Evolutionary conservation across 2,797 vertebrate species (phyloP), one percentile per base, ranked within the genome.

Genomic region (Prunella strophiata): DNA sequence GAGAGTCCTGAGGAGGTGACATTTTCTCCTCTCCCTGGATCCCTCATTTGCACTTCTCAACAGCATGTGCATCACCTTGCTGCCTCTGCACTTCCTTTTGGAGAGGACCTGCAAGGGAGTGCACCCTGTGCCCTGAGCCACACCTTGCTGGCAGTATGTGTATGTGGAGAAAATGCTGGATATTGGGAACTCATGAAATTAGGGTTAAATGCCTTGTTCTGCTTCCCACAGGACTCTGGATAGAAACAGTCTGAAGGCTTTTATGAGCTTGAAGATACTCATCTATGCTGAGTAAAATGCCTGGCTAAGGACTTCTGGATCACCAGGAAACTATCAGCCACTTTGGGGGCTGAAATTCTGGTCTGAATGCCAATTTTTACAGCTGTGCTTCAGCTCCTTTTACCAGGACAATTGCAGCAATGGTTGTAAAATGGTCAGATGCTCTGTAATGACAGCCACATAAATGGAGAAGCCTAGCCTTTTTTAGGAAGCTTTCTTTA

Each of bases 11-110:
- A 25, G 9, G 11, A 40, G 15, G 36, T 50, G 32, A 16, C 40
- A 22, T 11, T 21, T 59, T 14, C 47, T 42, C 10, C 81, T 6
- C 11, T 78, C 13, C 36, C 32, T 59, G 43, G 29, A 57, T 42
- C 5, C 2, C 6, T 17, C 11, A 29, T 29, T 43, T 75, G 4
- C 1, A 0, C 10, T 59, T 75, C 36, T 22, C 40, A 72, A 9
- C 3, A 22, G 15, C 0, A 0, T 9, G 11, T 58, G 16, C 17
- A 43, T 30, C 16, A 5, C 1, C 4, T 2, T 6, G 4, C 13
- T 2, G 1, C 20, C 23, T 50, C 75, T 34, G 16, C 20, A 11
- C 10, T 82, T 27, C 16, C 3, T 54, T 50, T 61, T 20, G 21
- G 47, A 85, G 29, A 71, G 9, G 27, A 76, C 19, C 59, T 62